phyloP scores from a whole-genome alignment of 2,797 vertebrate species.

The Urocyon cinereoargenteus region DNA sequence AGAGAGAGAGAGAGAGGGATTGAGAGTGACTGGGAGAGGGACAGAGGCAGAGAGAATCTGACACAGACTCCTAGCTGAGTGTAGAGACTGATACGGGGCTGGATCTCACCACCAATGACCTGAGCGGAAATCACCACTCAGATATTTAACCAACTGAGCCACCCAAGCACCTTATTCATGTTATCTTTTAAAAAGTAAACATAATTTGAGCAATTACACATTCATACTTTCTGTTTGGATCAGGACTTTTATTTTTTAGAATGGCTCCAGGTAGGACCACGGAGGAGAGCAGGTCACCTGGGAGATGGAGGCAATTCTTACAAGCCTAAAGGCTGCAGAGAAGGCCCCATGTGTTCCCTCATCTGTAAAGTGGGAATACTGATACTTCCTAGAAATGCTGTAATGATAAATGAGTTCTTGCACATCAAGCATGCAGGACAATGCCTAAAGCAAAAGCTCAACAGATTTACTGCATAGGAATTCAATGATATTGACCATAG shows the following conservation, averaged over 20 bases:
- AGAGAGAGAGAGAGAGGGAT: neutral
- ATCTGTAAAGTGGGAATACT: neutral
- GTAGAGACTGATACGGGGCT: neutral
- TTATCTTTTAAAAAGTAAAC: neutral
- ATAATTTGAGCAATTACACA: neutral
- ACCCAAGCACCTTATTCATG: neutral
- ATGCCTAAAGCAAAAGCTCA: neutral
- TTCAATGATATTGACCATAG: neutral
- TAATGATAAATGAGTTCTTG: neutral
- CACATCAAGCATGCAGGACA: neutral
- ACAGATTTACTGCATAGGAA: neutral
- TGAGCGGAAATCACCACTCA: neutral
- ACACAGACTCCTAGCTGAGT: neutral
- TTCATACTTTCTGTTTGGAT: neutral
- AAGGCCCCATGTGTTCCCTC: neutral
- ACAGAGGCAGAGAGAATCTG: neutral
- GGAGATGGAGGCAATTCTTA: neutral
- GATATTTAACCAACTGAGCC: neutral
- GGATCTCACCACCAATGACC: neutral
- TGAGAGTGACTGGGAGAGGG: neutral
- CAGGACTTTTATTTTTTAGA: neutral
- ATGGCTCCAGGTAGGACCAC: neutral
- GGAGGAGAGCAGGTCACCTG: neutral
- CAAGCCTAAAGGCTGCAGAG: neutral
- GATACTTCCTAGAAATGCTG: neutral